phyloP scores from a whole-genome alignment of 2,888 invertebrate genomes.

The Amblyteles armatorius region DNA sequence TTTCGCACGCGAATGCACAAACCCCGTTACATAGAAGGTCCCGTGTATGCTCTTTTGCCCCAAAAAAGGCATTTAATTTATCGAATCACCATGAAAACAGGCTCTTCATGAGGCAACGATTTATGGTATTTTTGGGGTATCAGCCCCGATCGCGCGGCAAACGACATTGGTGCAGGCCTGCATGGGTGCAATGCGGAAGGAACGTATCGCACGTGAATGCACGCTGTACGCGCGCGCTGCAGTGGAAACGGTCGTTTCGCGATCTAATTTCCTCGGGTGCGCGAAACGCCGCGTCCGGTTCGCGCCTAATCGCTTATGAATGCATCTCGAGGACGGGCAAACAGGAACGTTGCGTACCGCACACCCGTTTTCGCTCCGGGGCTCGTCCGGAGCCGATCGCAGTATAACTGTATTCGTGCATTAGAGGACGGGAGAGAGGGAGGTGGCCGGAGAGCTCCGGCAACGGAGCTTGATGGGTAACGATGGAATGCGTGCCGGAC shows the following conservation, averaged over 20 bases:
- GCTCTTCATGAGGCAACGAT: too few species aligned
- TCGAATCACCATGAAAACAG: too few species aligned
- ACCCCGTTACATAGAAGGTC: too few species aligned
- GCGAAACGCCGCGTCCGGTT: conserved; percentile 43
- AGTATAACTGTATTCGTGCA: conserved; percentile 4
- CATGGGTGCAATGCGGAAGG: not conserved
- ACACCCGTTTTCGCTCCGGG: conserved; percentile 16
- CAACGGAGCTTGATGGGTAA: conserved; percentile 34
- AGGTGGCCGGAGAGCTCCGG: not conserved
- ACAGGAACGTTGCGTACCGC: conserved; percentile 39
- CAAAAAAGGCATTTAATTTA: too few species aligned
- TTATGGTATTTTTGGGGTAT: not conserved
- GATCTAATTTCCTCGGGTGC: conserved; percentile 65
- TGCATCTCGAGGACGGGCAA: conserved; percentile 70
- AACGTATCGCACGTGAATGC: conserved; percentile 35
- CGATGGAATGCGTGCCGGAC: conserved; percentile 1
- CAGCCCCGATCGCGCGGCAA: not conserved
- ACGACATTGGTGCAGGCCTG: not conserved
- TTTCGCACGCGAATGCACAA: too few species aligned
- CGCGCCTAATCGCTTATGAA: conserved; percentile 76
- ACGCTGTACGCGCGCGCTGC: not conserved
- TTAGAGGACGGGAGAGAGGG: conserved; percentile 1
- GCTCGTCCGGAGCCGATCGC: not conserved
- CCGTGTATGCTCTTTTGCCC: too few species aligned
- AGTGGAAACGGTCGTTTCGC: conserved; percentile 50